Evolutionary conservation across 2,113 vertebrate genomes (phyloP).

Genomic region (Cochlearius cochlearius): DNA sequence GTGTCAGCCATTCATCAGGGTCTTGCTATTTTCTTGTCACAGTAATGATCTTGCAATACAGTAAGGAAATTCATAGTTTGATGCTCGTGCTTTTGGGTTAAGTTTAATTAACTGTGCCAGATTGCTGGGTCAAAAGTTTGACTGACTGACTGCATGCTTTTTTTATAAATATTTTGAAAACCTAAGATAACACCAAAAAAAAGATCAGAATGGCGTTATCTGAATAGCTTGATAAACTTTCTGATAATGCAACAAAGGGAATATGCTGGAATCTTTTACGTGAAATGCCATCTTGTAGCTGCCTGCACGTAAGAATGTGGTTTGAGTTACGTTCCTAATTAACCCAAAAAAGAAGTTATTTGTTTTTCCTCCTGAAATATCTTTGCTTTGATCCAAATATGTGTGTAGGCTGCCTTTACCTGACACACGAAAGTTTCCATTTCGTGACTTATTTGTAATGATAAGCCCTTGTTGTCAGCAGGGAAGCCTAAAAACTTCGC

Average conservation of each 20-base stretch:
- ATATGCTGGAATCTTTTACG: neutral
- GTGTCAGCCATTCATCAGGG: constrained; percentile 31
- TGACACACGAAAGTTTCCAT: neutral
- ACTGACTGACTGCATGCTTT: neutral
- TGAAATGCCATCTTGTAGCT: neutral
- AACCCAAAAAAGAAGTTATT: neutral
- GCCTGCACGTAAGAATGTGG: neutral
- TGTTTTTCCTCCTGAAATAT: neutral
- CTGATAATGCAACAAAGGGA: neutral
- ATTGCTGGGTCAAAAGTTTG: constrained; percentile 41
- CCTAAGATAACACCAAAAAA: neutral
- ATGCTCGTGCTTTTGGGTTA: constrained; percentile 26
- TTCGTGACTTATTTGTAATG: neutral
- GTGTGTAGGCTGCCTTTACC: neutral
- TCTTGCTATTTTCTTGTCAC: constrained; percentile 39
- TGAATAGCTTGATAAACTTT: neutral
- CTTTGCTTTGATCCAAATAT: neutral
- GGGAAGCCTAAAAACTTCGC: neutral
- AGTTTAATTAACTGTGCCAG: constrained; percentile 39
- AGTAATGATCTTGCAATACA: constrained; percentile 1
- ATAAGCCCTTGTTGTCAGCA: neutral
- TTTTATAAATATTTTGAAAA: constrained; percentile 14
- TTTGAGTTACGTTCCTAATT: neutral
- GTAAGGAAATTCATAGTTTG: neutral
- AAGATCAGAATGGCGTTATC: neutral